Evolutionary conservation across 2,113 vertebrate genomes (phyloP).

Genomic region (Gymnobelideus leadbeateri): DNA sequence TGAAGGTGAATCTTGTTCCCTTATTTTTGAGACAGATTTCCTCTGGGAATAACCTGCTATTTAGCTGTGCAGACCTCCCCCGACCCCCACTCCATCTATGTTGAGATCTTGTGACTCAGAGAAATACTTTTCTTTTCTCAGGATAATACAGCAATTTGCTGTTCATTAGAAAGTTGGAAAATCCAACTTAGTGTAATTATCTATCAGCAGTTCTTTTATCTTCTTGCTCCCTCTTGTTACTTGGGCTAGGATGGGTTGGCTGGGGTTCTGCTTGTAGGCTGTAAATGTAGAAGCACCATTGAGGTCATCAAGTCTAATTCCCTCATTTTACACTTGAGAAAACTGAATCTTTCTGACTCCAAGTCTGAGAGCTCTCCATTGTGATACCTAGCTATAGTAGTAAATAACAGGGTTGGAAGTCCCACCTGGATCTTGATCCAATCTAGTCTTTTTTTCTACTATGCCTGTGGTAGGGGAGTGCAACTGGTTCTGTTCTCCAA

Average conservation of each 20-base stretch:
- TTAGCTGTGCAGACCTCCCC: neutral
- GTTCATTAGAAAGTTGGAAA: slow-evolving; percentile 24
- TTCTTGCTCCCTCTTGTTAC: neutral
- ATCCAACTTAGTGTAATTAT: neutral
- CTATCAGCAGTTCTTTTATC: neutral
- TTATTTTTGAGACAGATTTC: slow-evolving; percentile 19
- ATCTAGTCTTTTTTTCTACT: neutral
- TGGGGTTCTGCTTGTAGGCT: neutral
- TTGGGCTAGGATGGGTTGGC: neutral
- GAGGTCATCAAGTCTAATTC: neutral
- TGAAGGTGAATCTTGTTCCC: slow-evolving; percentile 39
- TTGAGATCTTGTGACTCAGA: neutral
- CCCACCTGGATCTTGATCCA: neutral
- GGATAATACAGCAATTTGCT: slow-evolving; percentile 12
- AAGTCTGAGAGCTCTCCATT: neutral
- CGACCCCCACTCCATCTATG: neutral
- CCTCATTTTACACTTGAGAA: neutral
- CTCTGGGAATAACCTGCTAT: neutral
- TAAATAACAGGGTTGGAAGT: neutral
- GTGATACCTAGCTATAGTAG: neutral
- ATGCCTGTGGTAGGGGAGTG: neutral
- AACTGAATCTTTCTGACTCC: neutral
- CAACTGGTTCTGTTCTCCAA: neutral
- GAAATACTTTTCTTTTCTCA: neutral
- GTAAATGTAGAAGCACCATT: neutral